Evolutionary conservation across 2,888 invertebrate species (phyloP), one percentile per base, ranked within the genome.

Genomic region (Penaeus monodon): DNA sequence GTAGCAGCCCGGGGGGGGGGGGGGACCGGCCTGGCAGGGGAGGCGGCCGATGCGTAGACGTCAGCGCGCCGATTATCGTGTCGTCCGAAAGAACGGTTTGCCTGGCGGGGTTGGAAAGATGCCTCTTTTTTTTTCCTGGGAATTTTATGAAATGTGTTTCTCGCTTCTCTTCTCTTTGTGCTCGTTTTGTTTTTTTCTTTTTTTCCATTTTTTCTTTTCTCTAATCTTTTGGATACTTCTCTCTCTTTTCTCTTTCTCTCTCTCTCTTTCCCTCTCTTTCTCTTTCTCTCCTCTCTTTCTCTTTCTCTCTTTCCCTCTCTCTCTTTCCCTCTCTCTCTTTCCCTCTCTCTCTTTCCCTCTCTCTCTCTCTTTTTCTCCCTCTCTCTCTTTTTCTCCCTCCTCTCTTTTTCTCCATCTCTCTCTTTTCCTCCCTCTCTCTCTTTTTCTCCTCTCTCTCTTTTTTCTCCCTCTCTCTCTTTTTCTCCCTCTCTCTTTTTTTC

Each of bases 251-350:
- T 49, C 49, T 38, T 4, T 38, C 4, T 38, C 33, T 38, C 4
- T 38, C 4, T 38, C 33, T 38, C 33, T 38, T 38, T 38, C 33
- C 6, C 33, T 33, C 3, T 33, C 33, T 33, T 8, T 17, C 8
- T 17, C 68, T 68, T 10, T 68, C 8, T 68, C 68, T 17, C 20
- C 7, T 10, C 7, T 17, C 8, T 1, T 17, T 29, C 7, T 29
- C 63, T 10, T 33, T 24, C 0, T 8, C 63, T 24, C 49, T 20
- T 10, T 24, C n/a, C 24, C 70, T 49, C 8, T n/a, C n/a, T 14
- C 63, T 63, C 57, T 73, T 66, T 70, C 12, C 49, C 66, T 81
- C 81, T 38, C 82, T 49, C 70, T 66, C 44, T 27, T 24, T 27
- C 68, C 49, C 68, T 29, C 33, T 66, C 66, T 29, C 33, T 49